These are phyloP conservation scores for Eristalinus sepulchralis DNA, from an alignment of 2,888 invertebrate genomes.

Conservation along the genomic window DNA sequence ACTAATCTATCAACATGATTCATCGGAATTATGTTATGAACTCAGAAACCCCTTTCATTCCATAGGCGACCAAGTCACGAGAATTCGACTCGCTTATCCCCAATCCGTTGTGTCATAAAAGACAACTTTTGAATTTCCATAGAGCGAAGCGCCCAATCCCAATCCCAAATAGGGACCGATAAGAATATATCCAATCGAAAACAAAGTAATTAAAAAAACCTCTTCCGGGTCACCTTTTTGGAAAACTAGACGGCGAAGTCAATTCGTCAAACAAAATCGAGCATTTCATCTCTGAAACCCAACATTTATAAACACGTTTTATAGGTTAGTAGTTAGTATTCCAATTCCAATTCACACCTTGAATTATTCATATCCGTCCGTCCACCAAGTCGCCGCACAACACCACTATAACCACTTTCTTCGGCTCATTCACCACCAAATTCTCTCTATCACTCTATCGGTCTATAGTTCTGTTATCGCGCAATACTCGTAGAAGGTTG, in stretches of 20 bases:
- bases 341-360: slow-evolving; percentile 15
- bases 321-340: slow-evolving; percentile 1
- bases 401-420: not conserved
- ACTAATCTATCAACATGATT: not conserved
- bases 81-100: not conserved
- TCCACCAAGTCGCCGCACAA: not conserved
- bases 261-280: not conserved
- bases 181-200: not conserved
- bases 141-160: not conserved
- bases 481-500: slow-evolving; percentile 9
- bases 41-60: not conserved
- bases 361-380: slow-evolving; percentile 15
- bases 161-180: not conserved
- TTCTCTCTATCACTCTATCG: slow-evolving; percentile 4
- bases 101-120: not conserved
- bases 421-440: not conserved
- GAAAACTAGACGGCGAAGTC: not conserved
- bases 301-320: slow-evolving; percentile 10
- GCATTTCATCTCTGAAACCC: not conserved
- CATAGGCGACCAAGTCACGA: not conserved
- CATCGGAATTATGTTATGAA: not conserved
- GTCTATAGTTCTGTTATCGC: slow-evolving; percentile 21
- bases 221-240: not conserved
- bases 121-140: not conserved
- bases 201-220: not conserved